These are phyloP conservation scores for Falco berigora DNA, from an alignment of 2,797 vertebrate species.

Conservation along the genomic window DNA sequence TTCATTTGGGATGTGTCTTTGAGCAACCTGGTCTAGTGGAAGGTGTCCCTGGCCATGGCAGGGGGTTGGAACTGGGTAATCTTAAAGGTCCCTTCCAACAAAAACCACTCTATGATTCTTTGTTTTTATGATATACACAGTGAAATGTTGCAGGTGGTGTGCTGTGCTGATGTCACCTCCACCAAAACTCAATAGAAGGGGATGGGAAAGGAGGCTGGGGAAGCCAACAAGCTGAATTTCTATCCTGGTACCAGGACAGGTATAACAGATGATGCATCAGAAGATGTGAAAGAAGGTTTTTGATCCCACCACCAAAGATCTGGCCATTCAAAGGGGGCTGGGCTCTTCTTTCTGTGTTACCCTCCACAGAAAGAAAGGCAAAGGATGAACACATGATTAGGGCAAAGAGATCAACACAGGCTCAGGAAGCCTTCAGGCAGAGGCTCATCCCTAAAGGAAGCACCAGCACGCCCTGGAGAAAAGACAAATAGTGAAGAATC, in stretches of 20 bases:
- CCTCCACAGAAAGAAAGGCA: not conserved
- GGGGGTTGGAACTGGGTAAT: no score
- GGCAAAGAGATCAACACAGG: not conserved
- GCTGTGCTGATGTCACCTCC: not conserved
- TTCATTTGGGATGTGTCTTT: no score
- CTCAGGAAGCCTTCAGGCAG: not conserved
- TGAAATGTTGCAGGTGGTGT: accelerated
- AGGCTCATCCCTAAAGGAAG: not conserved
- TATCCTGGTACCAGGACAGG: accelerated
- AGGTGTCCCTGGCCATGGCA: no score
- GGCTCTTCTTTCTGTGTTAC: not conserved
- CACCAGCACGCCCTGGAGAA: not conserved
- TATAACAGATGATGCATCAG: not conserved
- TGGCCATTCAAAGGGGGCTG: accelerated
- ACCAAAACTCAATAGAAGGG: not conserved
- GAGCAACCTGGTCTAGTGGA: no score
- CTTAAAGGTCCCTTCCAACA: no score
- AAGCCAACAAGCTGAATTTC: not conserved
- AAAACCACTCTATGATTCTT: no score
- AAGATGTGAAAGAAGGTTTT: not conserved
- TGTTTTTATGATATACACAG: no score
- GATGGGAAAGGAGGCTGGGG: not conserved
- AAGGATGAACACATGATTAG: not conserved
- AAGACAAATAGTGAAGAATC: not conserved
- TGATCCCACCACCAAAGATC: not conserved